Base-by-base conservation (phyloP, 2,113 vertebrate species). In the Sceloporus undulatus region DNA sequence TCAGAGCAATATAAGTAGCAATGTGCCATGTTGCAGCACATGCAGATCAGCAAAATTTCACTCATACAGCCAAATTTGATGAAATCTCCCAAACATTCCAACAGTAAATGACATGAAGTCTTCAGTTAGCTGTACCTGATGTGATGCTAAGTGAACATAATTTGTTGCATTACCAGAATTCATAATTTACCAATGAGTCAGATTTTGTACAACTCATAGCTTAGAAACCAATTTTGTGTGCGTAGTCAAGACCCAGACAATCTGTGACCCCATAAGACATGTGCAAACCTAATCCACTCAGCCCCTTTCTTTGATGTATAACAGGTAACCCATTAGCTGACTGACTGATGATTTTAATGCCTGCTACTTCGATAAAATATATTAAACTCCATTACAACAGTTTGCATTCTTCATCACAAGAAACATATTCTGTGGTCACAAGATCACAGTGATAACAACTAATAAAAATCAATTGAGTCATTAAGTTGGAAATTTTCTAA, bases 81-180 rank as follows among this genome's bases (percentile, higher is more conserved):
- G 59, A 91, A 79, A 81, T 90, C 9, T 52, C 48, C 21, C 77
- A 65, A 4, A 25, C 27, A 71, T 34, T 89, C 85, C 29, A 77
- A 6, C 3, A 11, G 23, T 2, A 29, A 77, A 4, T 66, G 5
- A 38, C 62, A 48, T 52, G 85, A 79, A 1, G 23, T 65, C 25
- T 66, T 34, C 2, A 79, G 13, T 25, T 88, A 85, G 19, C 38
- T 82, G 71, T 88, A 85, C 23, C 38, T 82, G 71, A 66, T 48
- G 54, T 9, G 9, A 78, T 2, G 62, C 0, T 71, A 11, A 75
- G 86, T 40, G 80, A 5, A 2, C 88, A 65, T 27, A 3, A 85
- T 92, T 8, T 52, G 1, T 1, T 92, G 40, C 89, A 85, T 93
- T 18, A 79, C 86, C 8, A 79, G 40, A 16, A 25, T 79, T 38